These are phyloP conservation scores for Diadumene lineata DNA, from an alignment of 92 coral and sea anemone genomes.

Conservation along the genomic window DNA sequence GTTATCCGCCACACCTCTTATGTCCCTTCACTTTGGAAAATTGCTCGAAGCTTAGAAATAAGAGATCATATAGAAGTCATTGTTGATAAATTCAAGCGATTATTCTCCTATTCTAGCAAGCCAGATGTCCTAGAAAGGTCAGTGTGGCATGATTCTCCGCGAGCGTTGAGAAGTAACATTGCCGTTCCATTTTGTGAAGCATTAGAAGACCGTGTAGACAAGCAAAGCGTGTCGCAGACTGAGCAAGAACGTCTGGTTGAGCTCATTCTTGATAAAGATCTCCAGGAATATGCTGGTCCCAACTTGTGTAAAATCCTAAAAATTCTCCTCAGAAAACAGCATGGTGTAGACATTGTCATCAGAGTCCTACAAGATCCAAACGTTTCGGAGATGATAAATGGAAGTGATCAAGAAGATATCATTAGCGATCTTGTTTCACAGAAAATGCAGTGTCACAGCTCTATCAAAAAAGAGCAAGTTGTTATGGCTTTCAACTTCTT, in stretches of 20 bases:
- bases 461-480: not conserved
- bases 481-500: conserved; percentile 12
- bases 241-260: not conserved
- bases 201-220: not conserved
- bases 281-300: conserved; percentile 27
- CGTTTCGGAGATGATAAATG: conserved; percentile 15
- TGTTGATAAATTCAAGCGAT: conserved; percentile 10
- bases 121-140: conserved; percentile 40
- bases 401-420: not conserved
- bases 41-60: not conserved
- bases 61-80: conserved; percentile 4
- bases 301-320: conserved; percentile 11
- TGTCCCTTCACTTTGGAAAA: conserved; percentile 45
- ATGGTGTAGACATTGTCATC: not conserved
- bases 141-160: conserved; percentile 57
- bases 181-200: conserved; percentile 37
- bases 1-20: conserved; percentile 24
- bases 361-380: not conserved
- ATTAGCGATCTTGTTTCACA: not conserved
- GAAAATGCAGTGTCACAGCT: not conserved
- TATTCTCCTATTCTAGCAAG: conserved; percentile 1
- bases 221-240: not conserved
- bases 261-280: conserved; percentile 30
- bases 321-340: not conserved
- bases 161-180: conserved; percentile 19